Percentiles rank a stretch among this genome's conserved stretches.
phyloP scores from a whole-genome alignment of 2,797 vertebrate genomes.

The Sciurus carolinensis region DNA sequence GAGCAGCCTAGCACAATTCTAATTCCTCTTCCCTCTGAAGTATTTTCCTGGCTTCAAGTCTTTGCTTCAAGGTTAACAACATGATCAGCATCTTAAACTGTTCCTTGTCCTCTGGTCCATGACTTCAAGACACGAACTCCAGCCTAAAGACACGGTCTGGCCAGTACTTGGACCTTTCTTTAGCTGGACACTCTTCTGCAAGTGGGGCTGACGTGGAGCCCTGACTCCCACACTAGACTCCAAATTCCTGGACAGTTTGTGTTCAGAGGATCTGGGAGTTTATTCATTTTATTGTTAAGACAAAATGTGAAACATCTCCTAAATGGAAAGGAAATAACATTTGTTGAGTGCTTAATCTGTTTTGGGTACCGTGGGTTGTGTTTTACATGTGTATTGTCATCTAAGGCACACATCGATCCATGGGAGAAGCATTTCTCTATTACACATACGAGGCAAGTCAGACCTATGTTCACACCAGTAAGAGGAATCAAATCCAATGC shows the following conservation, averaged over 20 bases:
- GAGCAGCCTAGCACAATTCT: background rate
- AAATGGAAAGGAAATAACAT: background rate
- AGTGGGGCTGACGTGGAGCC: background rate
- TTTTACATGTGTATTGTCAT: background rate
- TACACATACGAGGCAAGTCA: background rate
- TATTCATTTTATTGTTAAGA: background rate
- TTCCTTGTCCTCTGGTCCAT: background rate
- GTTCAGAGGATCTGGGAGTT: background rate
- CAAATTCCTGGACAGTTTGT: background rate
- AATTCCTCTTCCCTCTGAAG: background rate
- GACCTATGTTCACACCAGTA: background rate
- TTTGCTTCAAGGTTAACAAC: constrained; percentile 7
- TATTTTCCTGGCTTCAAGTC: background rate
- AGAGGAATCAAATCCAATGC: background rate
- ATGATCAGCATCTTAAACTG: background rate
- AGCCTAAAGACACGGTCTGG: background rate
- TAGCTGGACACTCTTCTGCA: background rate
- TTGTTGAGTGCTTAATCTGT: background rate
- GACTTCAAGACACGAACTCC: background rate
- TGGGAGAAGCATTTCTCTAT: background rate
- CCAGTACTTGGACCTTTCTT: background rate
- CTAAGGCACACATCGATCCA: background rate
- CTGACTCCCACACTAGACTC: background rate
- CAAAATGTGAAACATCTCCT: background rate
- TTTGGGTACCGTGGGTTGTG: background rate